Percentiles rank a stretch among this genome's conserved stretches.
Conservation (phyloP, 2,113 vertebrate species). For the Centropus bengalensis region DNA sequence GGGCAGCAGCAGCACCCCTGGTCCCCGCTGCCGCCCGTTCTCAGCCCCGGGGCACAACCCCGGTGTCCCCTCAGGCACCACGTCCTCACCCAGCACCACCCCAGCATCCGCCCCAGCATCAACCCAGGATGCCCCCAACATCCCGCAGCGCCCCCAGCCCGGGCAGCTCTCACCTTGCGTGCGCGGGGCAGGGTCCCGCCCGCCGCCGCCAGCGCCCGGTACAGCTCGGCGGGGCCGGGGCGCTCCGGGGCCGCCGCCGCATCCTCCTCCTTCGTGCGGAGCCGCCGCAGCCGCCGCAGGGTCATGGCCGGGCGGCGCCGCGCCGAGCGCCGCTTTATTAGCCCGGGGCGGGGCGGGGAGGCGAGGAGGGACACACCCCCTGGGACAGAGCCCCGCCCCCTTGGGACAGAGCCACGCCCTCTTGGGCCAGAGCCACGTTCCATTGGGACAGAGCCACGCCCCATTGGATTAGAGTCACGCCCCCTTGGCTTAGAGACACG, state of each 20-base stretch:
- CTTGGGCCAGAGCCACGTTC: neutral
- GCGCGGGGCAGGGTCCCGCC: constrained; percentile 88
- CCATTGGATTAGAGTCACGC: no score
- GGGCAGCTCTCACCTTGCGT: constrained; percentile 4
- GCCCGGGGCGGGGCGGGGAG: neutral
- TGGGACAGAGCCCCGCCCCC: neutral
- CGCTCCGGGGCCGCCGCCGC: neutral
- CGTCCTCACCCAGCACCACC: no score
- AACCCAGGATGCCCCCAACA: no score
- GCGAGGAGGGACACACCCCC: neutral
- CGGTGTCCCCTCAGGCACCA: no score
- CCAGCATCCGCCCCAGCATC: no score
- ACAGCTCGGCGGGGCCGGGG: neutral
- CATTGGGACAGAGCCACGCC: no score
- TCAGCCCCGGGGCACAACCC: no score
- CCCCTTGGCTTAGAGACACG: no score
- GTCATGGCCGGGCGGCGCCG: constrained; percentile 70
- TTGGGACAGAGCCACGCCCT: neutral
- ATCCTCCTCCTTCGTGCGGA: constrained; percentile 59
- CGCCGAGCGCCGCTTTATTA: neutral
- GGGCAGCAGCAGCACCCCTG: neutral
- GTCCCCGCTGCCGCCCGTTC: no score
- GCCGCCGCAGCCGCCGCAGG: constrained; percentile 77
- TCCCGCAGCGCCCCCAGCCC: no score
- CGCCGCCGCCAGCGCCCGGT: constrained; percentile 85